Base-by-base conservation (phyloP, 2,797 vertebrate genomes). In the Myioborus miniatus region DNA sequence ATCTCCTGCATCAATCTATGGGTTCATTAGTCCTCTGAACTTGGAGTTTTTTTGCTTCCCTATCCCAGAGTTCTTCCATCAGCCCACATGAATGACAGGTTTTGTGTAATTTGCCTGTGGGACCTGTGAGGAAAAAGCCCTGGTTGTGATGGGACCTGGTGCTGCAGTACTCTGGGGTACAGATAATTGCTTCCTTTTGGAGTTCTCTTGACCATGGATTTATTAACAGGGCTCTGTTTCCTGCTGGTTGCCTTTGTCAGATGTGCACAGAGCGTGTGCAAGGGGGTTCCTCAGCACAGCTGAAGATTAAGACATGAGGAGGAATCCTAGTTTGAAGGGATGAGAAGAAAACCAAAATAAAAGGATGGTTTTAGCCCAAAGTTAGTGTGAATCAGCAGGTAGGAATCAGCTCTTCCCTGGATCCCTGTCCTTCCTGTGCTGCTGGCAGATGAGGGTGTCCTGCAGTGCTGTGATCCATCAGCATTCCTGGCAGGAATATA, bases 191-290 rank as follows among this genome's bases (percentile, higher is more conserved):
- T 47, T 46, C 15, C 11, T 77, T 49, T 21, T 41, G 47, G 30
- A 50, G 44, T 29, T 50, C 6, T 8, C 20, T 41, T 29, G 46
- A 7, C 23, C 12, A 13, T 0, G 3, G 24, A 44, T 29, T 24
- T 22, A 20, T 30, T 63, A n/a, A 23, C 29, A 41, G 22, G 22
- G 4, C 12, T 47, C 30, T 52, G 16, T 37, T 78, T n/a, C 36
- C 64, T 70, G 17, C n/a, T 32, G 21, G 10, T 8, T 75, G 55
- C 55, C 52, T 62, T 43, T 29, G 36, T 44, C 37, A 93, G 58
- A 12, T 6, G 13, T 22, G 14, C 63, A 52, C 20, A 2, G 24
- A 6, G 3, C 0, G 14, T 46, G n/a, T 39, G 1, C 11, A 24
- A 30, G 53, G 27, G 9, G 2, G 0, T 67, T 55, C 41, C 49